Evolutionary conservation across 1,140 invertebrate genomes (phyloP).

Genomic region (Scaptomyza graminum): DNA sequence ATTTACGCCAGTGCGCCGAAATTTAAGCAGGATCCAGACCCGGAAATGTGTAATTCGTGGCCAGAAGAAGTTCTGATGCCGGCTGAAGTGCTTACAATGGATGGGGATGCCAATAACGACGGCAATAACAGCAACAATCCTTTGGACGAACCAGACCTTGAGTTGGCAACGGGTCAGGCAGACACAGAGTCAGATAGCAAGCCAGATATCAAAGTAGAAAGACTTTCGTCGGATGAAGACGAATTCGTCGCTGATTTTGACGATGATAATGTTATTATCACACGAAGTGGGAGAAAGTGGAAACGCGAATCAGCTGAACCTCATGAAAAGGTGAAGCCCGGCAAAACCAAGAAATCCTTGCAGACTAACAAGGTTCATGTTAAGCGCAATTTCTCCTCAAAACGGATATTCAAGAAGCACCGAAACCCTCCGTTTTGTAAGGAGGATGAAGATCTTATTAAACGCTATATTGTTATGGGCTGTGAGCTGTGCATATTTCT

Average conservation of each 20-base stretch:
- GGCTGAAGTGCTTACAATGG: slow-evolving; percentile 58
- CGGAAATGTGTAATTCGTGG: slow-evolving; percentile 58
- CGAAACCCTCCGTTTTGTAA: slow-evolving; percentile 68
- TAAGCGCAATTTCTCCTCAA: slow-evolving; percentile 44
- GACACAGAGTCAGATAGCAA: slow-evolving; percentile 39
- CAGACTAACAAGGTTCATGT: slow-evolving; percentile 31
- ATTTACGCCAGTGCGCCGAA: slow-evolving; percentile 66
- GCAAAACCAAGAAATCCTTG: slow-evolving; percentile 36
- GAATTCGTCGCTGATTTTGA: slow-evolving; percentile 47
- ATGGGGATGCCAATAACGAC: slow-evolving; percentile 25
- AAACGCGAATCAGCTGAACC: slow-evolving; percentile 44
- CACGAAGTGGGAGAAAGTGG: slow-evolving; percentile 61
- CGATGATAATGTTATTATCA: slow-evolving; percentile 57
- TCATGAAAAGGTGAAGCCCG: slow-evolving; percentile 23
- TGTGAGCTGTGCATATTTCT: slow-evolving; percentile 77
- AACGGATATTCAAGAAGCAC: slow-evolving; percentile 61
- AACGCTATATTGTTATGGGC: slow-evolving; percentile 76
- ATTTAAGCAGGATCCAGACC: slow-evolving; percentile 64
- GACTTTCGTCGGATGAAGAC: slow-evolving; percentile 59
- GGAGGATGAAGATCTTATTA: slow-evolving; percentile 73
- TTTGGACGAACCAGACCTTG: slow-evolving; percentile 58
- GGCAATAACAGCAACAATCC: slow-evolving; percentile 51
- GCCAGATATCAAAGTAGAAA: slow-evolving; percentile 55
- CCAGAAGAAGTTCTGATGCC: slow-evolving; percentile 70
- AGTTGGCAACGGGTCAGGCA: slow-evolving; percentile 22